Evolutionary conservation across 2,797 vertebrate genomes (phyloP), one percentile per base, ranked within the genome.

Genomic region (Galagoides demidoff): DNA sequence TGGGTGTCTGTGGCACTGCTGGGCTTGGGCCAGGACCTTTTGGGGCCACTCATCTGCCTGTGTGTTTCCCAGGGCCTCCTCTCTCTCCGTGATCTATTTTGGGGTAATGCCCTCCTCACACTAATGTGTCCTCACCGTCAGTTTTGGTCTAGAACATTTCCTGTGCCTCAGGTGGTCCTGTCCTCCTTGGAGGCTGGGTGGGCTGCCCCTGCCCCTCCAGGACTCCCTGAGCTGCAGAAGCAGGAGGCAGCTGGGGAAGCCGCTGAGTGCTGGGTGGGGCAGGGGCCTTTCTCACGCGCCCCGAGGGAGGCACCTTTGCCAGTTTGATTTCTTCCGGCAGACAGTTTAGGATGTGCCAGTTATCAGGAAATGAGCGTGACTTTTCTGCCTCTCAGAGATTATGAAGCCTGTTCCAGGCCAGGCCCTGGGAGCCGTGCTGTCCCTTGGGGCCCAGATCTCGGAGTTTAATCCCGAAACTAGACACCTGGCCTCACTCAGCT

Each of bases 261-360:
- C 5, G 9, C 49, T 2, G 57, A 1, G 19, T 52, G 55, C 55
- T 57, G 55, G 20, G 5, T 20, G 55, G 20, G 6, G 27, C 4
- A 8, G 31, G 64, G 31, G 5, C 31, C 22, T 8, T 13, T 5
- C 34, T 13, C 66, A 23, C 10, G 0, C 2, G 27, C 34, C 49
- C 0, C 0, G 39, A 7, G 14, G 85, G 74, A 43, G 64, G 29
- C 19, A 5, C 17, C 55, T 0, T 13, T 12, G 25, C 29, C 3
- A 23, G 6, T 43, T n/a, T 20, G 23, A 14, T 90, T 29, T 73
- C 4, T 3, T 19, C 29, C 1, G 1, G 64, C 5, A 12, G 25
- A 37, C 2, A 0, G 29, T 45, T 55, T 25, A 20, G 85, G 68
- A 16, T 2, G 2, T 31, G 57, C n/a, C 8, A 0, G 68, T n/a